These are phyloP conservation scores for Xylota segnis DNA, from an alignment of 2,888 invertebrate genomes.

Conservation along the genomic window DNA sequence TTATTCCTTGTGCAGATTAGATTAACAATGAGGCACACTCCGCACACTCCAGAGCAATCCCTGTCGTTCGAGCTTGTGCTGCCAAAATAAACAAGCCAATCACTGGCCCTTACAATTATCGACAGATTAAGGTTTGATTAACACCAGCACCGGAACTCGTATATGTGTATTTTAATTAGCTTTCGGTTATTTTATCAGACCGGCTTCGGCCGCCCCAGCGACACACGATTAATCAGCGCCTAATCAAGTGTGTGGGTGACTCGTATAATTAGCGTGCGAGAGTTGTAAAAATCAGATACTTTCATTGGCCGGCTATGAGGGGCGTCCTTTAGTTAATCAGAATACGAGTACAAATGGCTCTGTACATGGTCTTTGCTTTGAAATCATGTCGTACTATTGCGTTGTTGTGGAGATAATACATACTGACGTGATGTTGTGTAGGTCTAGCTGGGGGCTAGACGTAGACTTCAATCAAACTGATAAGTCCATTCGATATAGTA, in stretches of 20 bases:
- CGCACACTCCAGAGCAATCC: background rate
- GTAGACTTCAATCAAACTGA: too few species aligned
- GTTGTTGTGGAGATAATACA: background rate
- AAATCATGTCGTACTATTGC: background rate
- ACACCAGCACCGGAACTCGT: constrained; percentile 37
- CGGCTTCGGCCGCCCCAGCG: background rate
- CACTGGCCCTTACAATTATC: background rate
- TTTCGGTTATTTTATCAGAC: constrained; percentile 25
- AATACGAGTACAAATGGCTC: background rate
- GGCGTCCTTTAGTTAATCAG: constrained; percentile 10
- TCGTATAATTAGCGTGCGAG: constrained; percentile 42
- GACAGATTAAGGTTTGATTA: constrained; percentile 51
- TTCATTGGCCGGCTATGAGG: constrained; percentile 17
- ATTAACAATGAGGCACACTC: background rate
- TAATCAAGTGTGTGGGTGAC: constrained; percentile 47
- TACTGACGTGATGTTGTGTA: too few species aligned
- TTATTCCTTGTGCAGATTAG: background rate
- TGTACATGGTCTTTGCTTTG: background rate
- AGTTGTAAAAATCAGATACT: constrained; percentile 11
- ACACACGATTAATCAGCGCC: constrained; percentile 25
- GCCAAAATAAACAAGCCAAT: background rate
- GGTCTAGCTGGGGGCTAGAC: too few species aligned
- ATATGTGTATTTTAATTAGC: constrained; percentile 50
- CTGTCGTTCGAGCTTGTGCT: background rate
- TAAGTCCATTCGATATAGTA: too few species aligned